phyloP scores from a whole-genome alignment of 2,797 vertebrate genomes.

The Lates japonicus region DNA sequence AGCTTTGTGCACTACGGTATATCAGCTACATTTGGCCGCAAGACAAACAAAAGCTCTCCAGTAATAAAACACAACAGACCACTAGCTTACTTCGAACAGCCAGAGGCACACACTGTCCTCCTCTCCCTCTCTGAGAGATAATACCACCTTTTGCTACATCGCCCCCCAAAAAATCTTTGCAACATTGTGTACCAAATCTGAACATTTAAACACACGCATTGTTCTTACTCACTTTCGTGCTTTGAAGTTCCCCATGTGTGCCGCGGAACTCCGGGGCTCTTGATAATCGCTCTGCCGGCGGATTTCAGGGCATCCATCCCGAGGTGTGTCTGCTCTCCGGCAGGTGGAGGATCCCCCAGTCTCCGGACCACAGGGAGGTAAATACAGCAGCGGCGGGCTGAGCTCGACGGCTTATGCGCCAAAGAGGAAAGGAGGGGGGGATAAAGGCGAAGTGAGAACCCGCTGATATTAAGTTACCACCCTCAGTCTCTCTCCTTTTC shows the following conservation, averaged over 20 bases:
- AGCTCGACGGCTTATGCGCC: constrained; percentile 31
- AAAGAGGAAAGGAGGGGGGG: background rate
- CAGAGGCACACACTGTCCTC: constrained; percentile 18
- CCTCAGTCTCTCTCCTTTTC: background rate
- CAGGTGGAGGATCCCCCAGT: constrained; percentile 69
- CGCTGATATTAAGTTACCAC: constrained; percentile 29
- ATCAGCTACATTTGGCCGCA: constrained; percentile 1
- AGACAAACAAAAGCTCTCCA: constrained; percentile 41
- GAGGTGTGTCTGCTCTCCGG: constrained; percentile 69
- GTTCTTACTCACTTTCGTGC: constrained; percentile 89
- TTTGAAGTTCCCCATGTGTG: constrained; percentile 91
- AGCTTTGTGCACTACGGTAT: background rate
- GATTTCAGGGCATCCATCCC: constrained; percentile 92
- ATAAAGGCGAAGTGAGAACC: background rate
- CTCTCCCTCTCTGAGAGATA: background rate
- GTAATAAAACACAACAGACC: constrained; percentile 23
- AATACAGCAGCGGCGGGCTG: background rate
- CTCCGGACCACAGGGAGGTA: constrained; percentile 44
- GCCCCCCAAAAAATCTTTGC: background rate
- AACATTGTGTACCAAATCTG: constrained; percentile 8
- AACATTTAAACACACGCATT: constrained; percentile 16
- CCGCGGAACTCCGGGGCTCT: constrained; percentile 91
- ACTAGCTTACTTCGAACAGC: constrained; percentile 18
- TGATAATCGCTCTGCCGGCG: constrained; percentile 92
- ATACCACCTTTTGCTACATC: background rate